Evolutionary conservation across 2,113 vertebrate genomes (phyloP), one percentile per base, ranked within the genome.

Genomic region (Daphoenositta chrysoptera): DNA sequence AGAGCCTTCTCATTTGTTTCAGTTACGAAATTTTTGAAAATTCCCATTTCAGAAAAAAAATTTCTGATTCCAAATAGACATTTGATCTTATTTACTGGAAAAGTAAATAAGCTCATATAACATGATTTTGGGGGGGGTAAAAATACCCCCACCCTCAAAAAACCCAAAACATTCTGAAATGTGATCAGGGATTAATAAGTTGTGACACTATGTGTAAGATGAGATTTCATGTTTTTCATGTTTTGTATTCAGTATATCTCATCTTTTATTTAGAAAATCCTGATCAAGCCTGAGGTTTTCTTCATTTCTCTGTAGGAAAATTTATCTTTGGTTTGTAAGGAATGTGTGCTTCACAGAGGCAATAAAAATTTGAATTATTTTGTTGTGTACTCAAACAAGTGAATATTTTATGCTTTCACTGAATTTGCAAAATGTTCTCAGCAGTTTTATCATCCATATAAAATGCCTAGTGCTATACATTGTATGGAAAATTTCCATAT

Each of bases 281-380:
- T 61, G 31, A 69, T 63, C 21, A 50, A 60, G 31, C 11, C n/a
- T 83, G 8, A 66, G 33, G 18, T 75, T 83, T 83, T 51, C 30
- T 88, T 66, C 14, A 75, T 92, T 94, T 56, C 24, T 89, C 40
- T 86, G 6, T 23, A 65, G 68, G 15, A 93, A 94, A 89, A 81
- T 66, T 78, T 71, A 19, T 77, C 56, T 85, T 90, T 56, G 6
- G 2, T 70, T 90, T 92, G 40, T 92, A 81, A 81, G 71, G 45
- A 76, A 83, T 3, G 1, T 26, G 6, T 78, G 8, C 15, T 83
- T 30, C 47, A 75, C 18, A 78, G n/a, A 75, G 22, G 35, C 18
- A 86, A 83, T 64, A 88, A 83, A 90, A 93, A 27, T 13, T 27
- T 86, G 53, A 88, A 73, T 73, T 86, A 83, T 94, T 92, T 93